These are phyloP conservation scores for Blomia tropicalis DNA, from an alignment of 2,888 invertebrate species.

Conservation along the genomic window DNA sequence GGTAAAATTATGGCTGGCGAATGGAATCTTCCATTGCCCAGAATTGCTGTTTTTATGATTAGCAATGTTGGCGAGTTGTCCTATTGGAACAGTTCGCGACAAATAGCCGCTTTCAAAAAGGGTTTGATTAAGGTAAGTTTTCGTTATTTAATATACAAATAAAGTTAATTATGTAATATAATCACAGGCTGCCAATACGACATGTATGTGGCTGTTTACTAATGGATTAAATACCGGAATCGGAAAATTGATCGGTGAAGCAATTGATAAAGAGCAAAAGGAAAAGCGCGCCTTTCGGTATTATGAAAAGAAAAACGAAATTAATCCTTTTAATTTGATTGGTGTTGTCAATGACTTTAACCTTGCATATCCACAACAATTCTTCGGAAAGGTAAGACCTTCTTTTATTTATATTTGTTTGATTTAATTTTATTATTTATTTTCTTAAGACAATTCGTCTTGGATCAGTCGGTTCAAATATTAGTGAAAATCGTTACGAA, in stretches of 20 bases:
- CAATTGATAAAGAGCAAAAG: constrained; percentile 24
- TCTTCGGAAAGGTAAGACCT: constrained; percentile 5
- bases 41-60: constrained; percentile 30
- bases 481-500: constrained; percentile 31
- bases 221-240: constrained; percentile 34
- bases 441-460: neutral
- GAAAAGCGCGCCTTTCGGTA: constrained; percentile 4
- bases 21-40: constrained; percentile 28
- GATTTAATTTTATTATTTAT: neutral
- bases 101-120: constrained; percentile 29
- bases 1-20: constrained; percentile 26
- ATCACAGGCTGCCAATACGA: constrained; percentile 34
- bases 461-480: neutral
- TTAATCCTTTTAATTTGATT: neutral
- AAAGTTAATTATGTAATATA: neutral
- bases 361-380: constrained; percentile 3
- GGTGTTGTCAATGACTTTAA: neutral
- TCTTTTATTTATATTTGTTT: neutral
- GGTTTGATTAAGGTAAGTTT: constrained; percentile 30
- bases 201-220: constrained; percentile 35
- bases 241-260: constrained; percentile 35
- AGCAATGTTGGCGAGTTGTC: constrained; percentile 28
- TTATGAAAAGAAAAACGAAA: neutral
- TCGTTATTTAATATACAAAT: neutral
- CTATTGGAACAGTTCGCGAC: constrained; percentile 29